These are phyloP conservation scores for Alloscopus bannaensis DNA, from an alignment of 2,888 invertebrate genomes.

Conservation along the genomic window DNA sequence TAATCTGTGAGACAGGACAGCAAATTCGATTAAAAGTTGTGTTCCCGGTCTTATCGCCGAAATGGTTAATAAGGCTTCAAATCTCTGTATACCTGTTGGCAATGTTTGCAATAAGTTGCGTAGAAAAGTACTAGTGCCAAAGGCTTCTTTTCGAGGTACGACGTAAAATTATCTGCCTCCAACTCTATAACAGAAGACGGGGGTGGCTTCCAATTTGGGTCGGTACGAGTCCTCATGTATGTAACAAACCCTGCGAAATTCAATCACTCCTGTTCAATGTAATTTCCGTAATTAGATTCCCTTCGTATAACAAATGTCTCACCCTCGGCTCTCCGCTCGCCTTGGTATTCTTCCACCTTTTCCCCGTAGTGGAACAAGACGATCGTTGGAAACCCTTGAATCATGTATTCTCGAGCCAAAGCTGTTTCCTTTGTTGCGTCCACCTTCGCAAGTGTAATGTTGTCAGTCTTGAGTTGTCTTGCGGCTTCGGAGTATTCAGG, in stretches of 20 bases:
- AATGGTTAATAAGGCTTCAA: neutral
- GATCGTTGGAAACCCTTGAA: conserved; percentile 78
- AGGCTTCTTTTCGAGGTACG: conserved; percentile 75
- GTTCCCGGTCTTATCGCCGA: too few species aligned
- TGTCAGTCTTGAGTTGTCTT: conserved; percentile 74
- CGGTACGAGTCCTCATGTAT: conserved; percentile 77
- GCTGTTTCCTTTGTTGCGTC: conserved; percentile 77
- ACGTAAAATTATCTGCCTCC: conserved; percentile 77
- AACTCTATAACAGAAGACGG: conserved; percentile 77
- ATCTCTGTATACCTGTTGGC: conserved; percentile 72
- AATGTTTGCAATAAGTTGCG: conserved; percentile 78
- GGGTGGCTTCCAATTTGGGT: conserved; percentile 79
- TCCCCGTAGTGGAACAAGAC: conserved; percentile 78
- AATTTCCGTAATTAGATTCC: neutral
- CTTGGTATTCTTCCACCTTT: conserved; percentile 76
- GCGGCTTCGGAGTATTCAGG: conserved; percentile 79
- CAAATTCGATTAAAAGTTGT: too few species aligned
- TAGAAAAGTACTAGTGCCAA: conserved; percentile 79
- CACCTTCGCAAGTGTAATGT: conserved; percentile 76
- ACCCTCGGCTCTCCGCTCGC: conserved; percentile 76
- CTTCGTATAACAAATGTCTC: neutral
- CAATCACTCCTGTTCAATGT: neutral
- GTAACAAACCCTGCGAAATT: conserved; percentile 76
- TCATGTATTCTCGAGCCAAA: conserved; percentile 76
- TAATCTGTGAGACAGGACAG: conserved; percentile 77